Conservation (phyloP, 2,113 vertebrate genomes). For the Nymphicus hollandicus region DNA sequence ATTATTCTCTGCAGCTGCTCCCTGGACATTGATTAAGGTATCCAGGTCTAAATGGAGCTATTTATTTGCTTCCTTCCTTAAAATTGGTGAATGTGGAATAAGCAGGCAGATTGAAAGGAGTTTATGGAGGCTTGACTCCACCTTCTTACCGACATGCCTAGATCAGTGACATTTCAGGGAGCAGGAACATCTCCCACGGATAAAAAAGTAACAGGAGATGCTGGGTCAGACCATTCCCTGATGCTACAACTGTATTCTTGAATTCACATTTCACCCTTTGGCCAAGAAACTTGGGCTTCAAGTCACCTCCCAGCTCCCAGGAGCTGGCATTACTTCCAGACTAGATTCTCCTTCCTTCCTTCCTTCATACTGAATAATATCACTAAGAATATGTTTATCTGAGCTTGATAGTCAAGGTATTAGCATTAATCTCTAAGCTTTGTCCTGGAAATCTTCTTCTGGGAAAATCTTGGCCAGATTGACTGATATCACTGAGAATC, state of each 20-base stretch:
- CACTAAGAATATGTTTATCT: background rate
- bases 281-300: background rate
- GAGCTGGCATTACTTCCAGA: background rate
- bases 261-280: background rate
- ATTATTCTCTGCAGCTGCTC: background rate
- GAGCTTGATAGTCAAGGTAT: background rate
- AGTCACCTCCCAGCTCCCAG: background rate
- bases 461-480: background rate
- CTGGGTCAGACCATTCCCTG: background rate
- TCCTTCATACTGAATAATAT: background rate
- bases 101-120: background rate
- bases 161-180: background rate
- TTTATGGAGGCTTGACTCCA: background rate
- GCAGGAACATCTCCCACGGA: background rate
- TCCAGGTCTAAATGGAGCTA: background rate
- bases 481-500: background rate
- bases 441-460: background rate
- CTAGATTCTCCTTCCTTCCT: background rate
- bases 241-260: background rate
- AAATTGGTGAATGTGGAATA: background rate
- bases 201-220: background rate
- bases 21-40: conserved; percentile 9
- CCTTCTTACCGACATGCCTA: background rate
- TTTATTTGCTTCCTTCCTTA: background rate
- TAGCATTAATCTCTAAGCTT: background rate